Percentiles rank a stretch among this genome's conserved stretches.
These are phyloP conservation scores for Nowickia ferox DNA, from an alignment of 2,888 invertebrate genomes.

Conservation along the genomic window DNA sequence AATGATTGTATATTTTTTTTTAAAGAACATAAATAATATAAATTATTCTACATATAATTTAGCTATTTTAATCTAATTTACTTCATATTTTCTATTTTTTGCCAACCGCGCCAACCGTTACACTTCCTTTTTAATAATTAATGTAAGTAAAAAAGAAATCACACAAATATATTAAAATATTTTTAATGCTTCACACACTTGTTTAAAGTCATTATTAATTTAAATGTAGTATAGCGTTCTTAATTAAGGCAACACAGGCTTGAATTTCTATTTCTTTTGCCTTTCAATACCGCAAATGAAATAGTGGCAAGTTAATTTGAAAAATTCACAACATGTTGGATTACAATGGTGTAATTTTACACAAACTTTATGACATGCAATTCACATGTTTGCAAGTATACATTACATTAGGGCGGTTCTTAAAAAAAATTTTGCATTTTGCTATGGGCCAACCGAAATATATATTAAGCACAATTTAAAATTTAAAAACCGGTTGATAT, in stretches of 20 bases:
- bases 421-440: no score
- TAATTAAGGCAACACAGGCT: no score
- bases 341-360: constrained; percentile 51
- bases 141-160: not conserved
- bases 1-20: no score
- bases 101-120: not conserved
- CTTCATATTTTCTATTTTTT: not conserved
- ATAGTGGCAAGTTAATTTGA: constrained; percentile 60
- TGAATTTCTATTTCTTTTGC: no score
- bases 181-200: not conserved
- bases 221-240: not conserved
- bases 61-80: not conserved
- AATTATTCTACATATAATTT: no score
- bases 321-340: constrained; percentile 58
- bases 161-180: not conserved
- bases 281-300: constrained; percentile 45
- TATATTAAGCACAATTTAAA: no score
- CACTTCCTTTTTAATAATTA: no score
- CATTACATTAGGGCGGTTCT: no score
- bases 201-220: not conserved
- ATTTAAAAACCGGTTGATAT: no score
- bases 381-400: not conserved
- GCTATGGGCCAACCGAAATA: no score
- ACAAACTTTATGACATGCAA: constrained; percentile 43
- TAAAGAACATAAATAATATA: no score